A percentile compares a stretch with the other conserved stretches of the same genome.
Evolutionary conservation across 2,113 vertebrate species (phyloP).

Genomic region (Barnardius zonarius): DNA sequence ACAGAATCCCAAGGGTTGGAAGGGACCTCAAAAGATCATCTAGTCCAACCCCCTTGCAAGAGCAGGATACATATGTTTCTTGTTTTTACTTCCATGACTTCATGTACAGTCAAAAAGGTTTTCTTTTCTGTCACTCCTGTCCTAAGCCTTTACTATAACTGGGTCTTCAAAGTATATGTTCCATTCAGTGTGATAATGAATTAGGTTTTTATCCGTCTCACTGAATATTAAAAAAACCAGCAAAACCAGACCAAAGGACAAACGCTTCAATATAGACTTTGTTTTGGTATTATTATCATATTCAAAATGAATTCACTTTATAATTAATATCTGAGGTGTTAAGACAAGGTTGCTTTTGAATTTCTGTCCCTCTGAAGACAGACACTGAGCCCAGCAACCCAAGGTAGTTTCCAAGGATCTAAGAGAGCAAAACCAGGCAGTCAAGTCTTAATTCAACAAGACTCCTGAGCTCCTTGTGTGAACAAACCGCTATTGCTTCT

Average conservation of each 20-base stretch:
- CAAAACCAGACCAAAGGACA: neutral
- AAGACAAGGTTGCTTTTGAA: neutral
- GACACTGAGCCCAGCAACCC: neutral
- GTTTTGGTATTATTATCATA: neutral
- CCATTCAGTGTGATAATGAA: neutral
- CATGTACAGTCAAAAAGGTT: neutral
- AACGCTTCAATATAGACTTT: neutral
- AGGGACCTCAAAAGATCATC: too few species aligned
- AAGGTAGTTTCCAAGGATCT: neutral
- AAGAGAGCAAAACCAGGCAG: neutral
- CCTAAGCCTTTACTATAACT: neutral
- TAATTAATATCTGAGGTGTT: neutral
- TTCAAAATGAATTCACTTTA: neutral
- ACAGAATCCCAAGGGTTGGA: too few species aligned
- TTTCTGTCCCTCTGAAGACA: neutral
- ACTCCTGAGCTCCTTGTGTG: neutral
- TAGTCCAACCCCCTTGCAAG: too few species aligned
- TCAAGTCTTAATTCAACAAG: neutral
- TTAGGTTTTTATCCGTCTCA: neutral
- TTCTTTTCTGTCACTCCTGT: neutral
- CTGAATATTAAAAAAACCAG: neutral
- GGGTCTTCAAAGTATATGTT: neutral
- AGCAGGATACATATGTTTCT: neutral
- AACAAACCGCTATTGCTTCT: neutral
- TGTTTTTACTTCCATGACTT: constrained; percentile 36